Percentiles rank a stretch among this genome's conserved stretches.
Evolutionary conservation across 30 jellyfish, hydroid and myxozoan species (phyloP).

Genomic region (Pseudorhiza aurosa): DNA sequence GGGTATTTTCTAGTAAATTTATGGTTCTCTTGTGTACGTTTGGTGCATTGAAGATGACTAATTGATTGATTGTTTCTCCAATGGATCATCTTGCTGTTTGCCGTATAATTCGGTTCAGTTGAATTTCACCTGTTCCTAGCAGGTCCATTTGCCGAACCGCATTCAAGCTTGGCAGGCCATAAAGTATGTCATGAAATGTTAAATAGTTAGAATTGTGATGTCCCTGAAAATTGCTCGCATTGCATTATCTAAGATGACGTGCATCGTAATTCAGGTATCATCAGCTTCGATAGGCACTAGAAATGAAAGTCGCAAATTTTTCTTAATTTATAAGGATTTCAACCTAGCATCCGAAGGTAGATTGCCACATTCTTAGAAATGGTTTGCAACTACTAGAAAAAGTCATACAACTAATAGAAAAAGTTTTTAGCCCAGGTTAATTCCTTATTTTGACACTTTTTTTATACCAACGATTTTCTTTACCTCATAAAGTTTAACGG

Average conservation of each 20-base stretch:
- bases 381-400: too few species aligned
- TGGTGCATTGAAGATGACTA: not conserved
- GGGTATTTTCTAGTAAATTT: not conserved
- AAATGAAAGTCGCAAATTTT: not conserved
- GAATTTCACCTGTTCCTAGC: slow-evolving; percentile 5
- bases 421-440: too few species aligned
- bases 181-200: not conserved
- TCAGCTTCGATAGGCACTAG: too few species aligned
- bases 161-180: not conserved
- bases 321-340: not conserved
- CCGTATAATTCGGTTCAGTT: not conserved
- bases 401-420: too few species aligned
- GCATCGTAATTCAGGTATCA: too few species aligned
- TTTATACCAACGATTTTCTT: too few species aligned
- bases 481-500: too few species aligned
- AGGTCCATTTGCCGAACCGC: not conserved
- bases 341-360: not conserved
- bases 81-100: not conserved
- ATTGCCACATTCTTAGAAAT: too few species aligned
- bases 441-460: too few species aligned
- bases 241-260: too few species aligned
- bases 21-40: not conserved
- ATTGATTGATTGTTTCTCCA: not conserved
- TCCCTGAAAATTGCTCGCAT: too few species aligned
- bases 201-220: not conserved